A percentile compares a stretch with the other conserved stretches of the same genome.
Conservation (phyloP, 2,113 vertebrate genomes). For the Muscicapa adusta region DNA sequence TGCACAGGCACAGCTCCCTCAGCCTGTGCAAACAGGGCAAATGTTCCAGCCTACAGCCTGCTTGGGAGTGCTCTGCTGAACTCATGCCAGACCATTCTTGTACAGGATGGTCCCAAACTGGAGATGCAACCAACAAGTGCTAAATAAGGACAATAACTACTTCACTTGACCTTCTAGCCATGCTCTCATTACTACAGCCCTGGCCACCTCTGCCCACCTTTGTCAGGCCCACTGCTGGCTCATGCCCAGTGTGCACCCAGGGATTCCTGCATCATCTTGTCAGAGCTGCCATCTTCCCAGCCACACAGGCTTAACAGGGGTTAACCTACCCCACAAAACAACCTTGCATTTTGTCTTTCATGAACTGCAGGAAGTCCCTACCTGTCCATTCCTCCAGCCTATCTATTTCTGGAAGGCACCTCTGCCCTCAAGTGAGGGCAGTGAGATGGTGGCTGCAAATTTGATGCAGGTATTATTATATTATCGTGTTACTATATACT, state of each 20-base stretch:
- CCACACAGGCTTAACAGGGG: not conserved
- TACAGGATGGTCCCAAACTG: not conserved
- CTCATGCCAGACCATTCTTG: not conserved
- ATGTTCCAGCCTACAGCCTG: not conserved
- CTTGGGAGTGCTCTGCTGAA: not conserved
- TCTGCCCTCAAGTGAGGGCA: not conserved
- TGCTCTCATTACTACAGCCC: not conserved
- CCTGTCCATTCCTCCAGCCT: not conserved
- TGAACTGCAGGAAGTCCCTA: not conserved
- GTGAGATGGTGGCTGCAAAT: not conserved
- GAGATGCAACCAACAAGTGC: not conserved
- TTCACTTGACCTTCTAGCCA: not conserved
- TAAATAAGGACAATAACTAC: not conserved
- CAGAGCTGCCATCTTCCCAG: not conserved
- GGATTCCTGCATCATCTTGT: not conserved
- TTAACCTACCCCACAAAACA: not conserved
- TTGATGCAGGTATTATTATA: not conserved
- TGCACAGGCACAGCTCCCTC: not conserved
- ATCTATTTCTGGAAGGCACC: not conserved
- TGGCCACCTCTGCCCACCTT: not conserved
- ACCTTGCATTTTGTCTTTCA: not conserved
- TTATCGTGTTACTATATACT: not conserved
- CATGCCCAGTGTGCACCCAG: not conserved
- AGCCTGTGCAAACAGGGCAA: not conserved
- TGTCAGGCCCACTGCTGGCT: not conserved